phyloP scores from a whole-genome alignment of 2,888 invertebrate genomes.

The Oscheius sp. region DNA sequence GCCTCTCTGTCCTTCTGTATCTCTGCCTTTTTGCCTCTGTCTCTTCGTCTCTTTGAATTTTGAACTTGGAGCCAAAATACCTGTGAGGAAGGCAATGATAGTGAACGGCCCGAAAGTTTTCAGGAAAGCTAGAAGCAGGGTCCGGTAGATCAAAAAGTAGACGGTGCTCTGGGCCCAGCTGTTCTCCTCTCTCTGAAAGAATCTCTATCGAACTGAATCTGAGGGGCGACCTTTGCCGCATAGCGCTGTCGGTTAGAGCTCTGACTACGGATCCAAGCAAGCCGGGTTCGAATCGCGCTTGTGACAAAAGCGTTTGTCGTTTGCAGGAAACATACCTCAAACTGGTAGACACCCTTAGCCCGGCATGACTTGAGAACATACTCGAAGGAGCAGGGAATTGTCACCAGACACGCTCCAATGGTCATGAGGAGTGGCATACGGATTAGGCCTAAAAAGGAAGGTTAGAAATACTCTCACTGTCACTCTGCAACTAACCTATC shows the following conservation, averaged over 20 bases:
- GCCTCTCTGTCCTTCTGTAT: too few species aligned
- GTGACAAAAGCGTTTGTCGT: not conserved
- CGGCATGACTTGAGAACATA: constrained; percentile 50
- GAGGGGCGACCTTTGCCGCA: too few species aligned
- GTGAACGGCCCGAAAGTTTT: constrained; percentile 64
- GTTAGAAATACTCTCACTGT: constrained; percentile 39
- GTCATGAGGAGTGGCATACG: constrained; percentile 59
- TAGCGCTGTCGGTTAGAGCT: too few species aligned
- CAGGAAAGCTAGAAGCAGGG: constrained; percentile 53
- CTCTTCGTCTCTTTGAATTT: too few species aligned
- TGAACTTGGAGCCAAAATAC: not conserved
- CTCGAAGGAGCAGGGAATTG: constrained; percentile 62
- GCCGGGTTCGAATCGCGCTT: too few species aligned
- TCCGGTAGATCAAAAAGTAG: constrained; percentile 55
- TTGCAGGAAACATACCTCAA: constrained; percentile 32
- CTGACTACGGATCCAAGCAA: too few species aligned
- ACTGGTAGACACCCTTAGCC: constrained; percentile 36
- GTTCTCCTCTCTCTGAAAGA: constrained; percentile 31
- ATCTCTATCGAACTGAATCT: too few species aligned
- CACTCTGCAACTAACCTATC: constrained; percentile 33
- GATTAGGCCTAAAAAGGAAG: constrained; percentile 44
- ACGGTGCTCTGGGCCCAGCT: constrained; percentile 3
- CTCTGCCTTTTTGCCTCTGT: too few species aligned
- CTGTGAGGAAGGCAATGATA: constrained; percentile 58
- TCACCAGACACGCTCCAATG: constrained; percentile 53